phyloP scores from a whole-genome alignment of 1,140 invertebrate species.

The Lutraria rhynchaena region DNA sequence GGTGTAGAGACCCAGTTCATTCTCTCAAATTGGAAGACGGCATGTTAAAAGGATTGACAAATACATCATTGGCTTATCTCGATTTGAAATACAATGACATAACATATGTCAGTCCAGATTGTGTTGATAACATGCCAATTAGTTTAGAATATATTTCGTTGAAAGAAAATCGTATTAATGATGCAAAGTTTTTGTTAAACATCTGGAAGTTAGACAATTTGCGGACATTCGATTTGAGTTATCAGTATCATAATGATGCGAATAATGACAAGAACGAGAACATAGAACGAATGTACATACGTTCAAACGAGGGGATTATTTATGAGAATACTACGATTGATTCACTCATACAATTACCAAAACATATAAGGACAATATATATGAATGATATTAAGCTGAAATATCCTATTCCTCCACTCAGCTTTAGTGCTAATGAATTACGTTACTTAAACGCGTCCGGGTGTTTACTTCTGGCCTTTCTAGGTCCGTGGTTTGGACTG shows the following conservation, averaged over 20 bases:
- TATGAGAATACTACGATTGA: background rate
- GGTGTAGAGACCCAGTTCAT: background rate
- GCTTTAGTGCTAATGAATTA: conserved; percentile 14
- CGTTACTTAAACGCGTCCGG: conserved; percentile 13
- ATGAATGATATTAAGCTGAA: conserved; percentile 32
- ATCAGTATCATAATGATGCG: background rate
- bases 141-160: background rate
- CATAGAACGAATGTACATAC: background rate
- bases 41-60: conserved; percentile 3
- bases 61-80: conserved; percentile 1
- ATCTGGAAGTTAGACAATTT: background rate
- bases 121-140: background rate
- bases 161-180: conserved; percentile 1
- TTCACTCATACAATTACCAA: background rate
- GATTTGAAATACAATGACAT: conserved; percentile 1
- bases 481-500: conserved; percentile 12
- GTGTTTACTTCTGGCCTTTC: conserved; percentile 1
- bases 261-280: too few relatives aligned
- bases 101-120: background rate
- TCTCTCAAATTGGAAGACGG: background rate
- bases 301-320: too few relatives aligned
- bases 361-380: conserved; percentile 11
- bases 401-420: conserved; percentile 6
- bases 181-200: background rate
- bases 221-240: conserved; percentile 3